Evolutionary conservation across 2,113 vertebrate species (phyloP).

Genomic region (Nymphicus hollandicus): DNA sequence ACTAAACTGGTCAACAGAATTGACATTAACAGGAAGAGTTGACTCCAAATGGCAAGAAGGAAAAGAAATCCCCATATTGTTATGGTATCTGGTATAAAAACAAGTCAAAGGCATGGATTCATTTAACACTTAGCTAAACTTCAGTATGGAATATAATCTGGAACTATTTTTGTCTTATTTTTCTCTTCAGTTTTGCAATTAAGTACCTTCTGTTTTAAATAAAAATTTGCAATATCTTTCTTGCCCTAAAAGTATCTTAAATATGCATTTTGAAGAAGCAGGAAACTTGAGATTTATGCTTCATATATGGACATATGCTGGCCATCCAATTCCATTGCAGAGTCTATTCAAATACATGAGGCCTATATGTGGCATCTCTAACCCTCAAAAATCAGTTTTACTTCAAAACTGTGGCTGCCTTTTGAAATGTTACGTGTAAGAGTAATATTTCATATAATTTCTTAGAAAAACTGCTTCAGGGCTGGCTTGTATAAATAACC

Average conservation of each 20-base stretch:
- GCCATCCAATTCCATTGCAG: not conserved
- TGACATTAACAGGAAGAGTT: not conserved
- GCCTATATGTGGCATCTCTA: not conserved
- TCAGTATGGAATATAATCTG: not conserved
- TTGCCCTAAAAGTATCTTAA: not conserved
- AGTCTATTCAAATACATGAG: not conserved
- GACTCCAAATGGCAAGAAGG: not conserved
- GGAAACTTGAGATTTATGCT: not conserved
- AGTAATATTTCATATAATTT: not conserved
- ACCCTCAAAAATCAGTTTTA: not conserved
- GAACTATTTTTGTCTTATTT: not conserved
- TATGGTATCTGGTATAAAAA: not conserved
- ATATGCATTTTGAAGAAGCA: not conserved
- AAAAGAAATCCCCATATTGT: not conserved
- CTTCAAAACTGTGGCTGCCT: not conserved
- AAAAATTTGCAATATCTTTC: not conserved
- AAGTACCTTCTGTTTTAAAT: not conserved
- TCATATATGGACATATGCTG: not conserved
- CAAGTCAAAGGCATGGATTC: not conserved
- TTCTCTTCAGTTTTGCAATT: not conserved
- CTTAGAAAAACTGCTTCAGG: not conserved
- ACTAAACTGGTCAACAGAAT: not conserved
- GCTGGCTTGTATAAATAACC: not conserved
- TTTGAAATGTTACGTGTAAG: not conserved
- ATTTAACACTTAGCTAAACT: not conserved